These are phyloP conservation scores for Aleiodes leptofemur DNA, from an alignment of 2,888 invertebrate genomes.

Conservation along the genomic window DNA sequence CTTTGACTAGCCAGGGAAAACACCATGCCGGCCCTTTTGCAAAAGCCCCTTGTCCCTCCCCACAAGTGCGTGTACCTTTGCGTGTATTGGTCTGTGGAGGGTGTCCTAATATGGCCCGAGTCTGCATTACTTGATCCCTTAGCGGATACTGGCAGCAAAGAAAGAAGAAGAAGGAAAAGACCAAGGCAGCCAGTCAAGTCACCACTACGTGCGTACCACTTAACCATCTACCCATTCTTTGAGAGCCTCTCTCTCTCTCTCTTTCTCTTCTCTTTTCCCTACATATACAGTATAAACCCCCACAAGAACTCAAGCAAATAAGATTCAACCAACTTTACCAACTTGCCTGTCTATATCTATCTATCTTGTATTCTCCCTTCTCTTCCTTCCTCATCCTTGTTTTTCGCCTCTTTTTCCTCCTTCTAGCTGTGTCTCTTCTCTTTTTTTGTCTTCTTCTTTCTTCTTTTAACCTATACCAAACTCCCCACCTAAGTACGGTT, in stretches of 20 bases:
- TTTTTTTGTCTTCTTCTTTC: no score
- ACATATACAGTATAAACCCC: constrained; percentile 28
- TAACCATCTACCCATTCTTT: constrained; percentile 50
- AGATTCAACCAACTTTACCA: constrained; percentile 28
- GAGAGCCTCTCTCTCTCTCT: constrained; percentile 35
- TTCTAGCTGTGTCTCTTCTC: constrained; percentile 16
- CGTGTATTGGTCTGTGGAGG: not conserved
- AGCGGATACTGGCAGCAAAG: constrained; percentile 55
- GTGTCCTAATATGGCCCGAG: constrained; percentile 70
- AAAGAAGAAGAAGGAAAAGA: constrained; percentile 42
- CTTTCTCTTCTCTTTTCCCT: constrained; percentile 42
- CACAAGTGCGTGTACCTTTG: constrained; percentile 39
- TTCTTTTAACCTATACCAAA: not conserved
- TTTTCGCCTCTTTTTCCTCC: constrained; percentile 32
- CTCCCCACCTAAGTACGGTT: constrained; percentile 43
- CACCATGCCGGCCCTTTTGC: constrained; percentile 22
- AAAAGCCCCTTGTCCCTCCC: not conserved
- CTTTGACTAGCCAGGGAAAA: constrained; percentile 29
- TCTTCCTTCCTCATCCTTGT: constrained; percentile 32
- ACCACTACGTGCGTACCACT: constrained; percentile 52
- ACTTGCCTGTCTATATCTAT: constrained; percentile 26
- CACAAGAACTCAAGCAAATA: constrained; percentile 19
- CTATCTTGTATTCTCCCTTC: constrained; percentile 30
- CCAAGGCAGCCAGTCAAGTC: constrained; percentile 42
- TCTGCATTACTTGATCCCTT: constrained; percentile 68